Evolutionary conservation across 2,888 invertebrate species (phyloP), one percentile per base, ranked within the genome.

Genomic region (Frankliniella intonsa): DNA sequence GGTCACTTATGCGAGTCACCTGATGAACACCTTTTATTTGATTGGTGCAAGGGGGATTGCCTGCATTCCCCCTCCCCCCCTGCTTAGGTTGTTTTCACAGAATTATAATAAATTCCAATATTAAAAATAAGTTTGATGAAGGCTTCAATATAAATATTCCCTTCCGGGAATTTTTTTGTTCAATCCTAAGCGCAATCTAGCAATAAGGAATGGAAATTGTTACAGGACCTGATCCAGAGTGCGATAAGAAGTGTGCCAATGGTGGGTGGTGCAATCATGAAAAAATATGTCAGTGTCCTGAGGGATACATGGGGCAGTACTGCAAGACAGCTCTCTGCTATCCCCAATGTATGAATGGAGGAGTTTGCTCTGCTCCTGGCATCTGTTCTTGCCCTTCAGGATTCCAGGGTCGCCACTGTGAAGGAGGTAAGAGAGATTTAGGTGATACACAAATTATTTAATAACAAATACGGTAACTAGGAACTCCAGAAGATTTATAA

Each of bases 271-370:
- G 95, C 87, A 94, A 95, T 88, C 92, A 92, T 85, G 93, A 94
- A 85, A 94, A 94, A 87, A 94, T 95, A 83, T 95, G 95, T 87
- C 94, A 95, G 86, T 97, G 97, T 88, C 94, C 94, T 50, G 95
- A 95, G 86, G 96, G 96, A 11, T 97, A 96, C 87, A 94, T 96
- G 92, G 97, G 97, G 3, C 95, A 94, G 86, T 94, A 95, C 87
- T 97, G 97, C 86, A 92, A 94, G 86, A 95, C 94, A 84, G 96
- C 97, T 62, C 90, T 97, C 69, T 97, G 97, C 87, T 97, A 96
- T 89, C 96, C 97, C 51, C 94, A 95, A 86, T 97, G 97, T 87
- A 93, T 96, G 93, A 96, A 97, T 88, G 96, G 96, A 10, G 97
- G 97, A 12, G 95, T 94, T 87, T 97, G 97, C 87, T 95, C 95